Evolutionary conservation across 2,113 vertebrate species (phyloP).

Genomic region (Poecilia latipinna): DNA sequence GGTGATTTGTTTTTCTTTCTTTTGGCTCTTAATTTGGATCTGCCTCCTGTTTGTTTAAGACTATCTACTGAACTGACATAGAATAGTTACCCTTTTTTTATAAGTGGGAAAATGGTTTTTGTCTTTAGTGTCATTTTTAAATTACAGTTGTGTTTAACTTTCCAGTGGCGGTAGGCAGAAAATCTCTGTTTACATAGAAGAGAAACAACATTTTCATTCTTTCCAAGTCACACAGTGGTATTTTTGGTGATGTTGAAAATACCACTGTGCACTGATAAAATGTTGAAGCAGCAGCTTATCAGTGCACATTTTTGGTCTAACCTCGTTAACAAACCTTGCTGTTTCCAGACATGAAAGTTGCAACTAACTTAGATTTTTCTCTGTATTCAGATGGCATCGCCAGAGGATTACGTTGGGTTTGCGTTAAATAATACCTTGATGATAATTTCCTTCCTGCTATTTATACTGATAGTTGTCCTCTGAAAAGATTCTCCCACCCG

Average conservation of each 20-base stretch:
- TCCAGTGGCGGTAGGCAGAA: slow-evolving; percentile 32
- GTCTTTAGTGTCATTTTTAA: slow-evolving; percentile 35
- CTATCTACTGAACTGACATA: slow-evolving; percentile 36
- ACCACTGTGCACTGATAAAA: background rate
- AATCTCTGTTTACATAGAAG: slow-evolving; percentile 29
- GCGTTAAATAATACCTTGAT: too few species aligned
- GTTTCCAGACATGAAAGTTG: background rate
- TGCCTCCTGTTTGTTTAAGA: slow-evolving; percentile 52
- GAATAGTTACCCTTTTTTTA: slow-evolving; percentile 13
- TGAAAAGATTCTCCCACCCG: too few species aligned
- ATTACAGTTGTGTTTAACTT: background rate
- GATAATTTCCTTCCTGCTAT: too few species aligned
- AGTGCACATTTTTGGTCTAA: background rate
- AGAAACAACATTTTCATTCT: slow-evolving; percentile 2
- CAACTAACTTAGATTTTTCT: background rate
- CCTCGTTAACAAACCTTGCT: too few species aligned
- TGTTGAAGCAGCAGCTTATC: slow-evolving; percentile 6
- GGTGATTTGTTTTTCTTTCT: too few species aligned
- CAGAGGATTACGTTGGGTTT: too few species aligned
- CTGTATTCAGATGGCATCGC: background rate
- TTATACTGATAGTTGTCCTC: too few species aligned
- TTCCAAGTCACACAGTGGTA: slow-evolving; percentile 24
- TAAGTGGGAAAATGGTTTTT: background rate
- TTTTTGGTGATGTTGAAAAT: slow-evolving; percentile 14
- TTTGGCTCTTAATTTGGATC: slow-evolving; percentile 16